A percentile compares a stretch with the other conserved stretches of the same genome.
Evolutionary conservation across 2,113 vertebrate species (phyloP).

Genomic region (Irena cyanogastra): DNA sequence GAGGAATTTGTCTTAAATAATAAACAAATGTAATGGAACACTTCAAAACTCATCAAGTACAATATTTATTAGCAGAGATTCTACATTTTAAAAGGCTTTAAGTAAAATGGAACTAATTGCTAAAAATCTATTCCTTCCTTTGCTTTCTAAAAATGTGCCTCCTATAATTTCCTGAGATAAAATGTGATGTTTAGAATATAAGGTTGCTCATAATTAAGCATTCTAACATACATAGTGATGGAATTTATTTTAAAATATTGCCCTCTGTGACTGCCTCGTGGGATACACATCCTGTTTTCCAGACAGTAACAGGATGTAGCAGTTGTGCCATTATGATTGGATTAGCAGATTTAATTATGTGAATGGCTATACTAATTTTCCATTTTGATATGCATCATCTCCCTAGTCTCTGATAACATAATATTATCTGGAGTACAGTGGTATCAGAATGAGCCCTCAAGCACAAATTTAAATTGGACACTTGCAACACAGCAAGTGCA

Average conservation of each 20-base stretch:
- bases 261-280: background rate
- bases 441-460: background rate
- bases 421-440: background rate
- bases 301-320: background rate
- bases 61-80: conserved; percentile 44
- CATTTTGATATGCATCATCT: background rate
- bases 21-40: conserved; percentile 14
- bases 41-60: conserved; percentile 21
- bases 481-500: background rate
- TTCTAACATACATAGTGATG: conserved; percentile 23
- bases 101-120: conserved; percentile 24
- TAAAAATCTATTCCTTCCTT: conserved; percentile 46
- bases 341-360: conserved; percentile 14
- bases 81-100: background rate
- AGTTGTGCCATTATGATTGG: background rate
- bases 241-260: conserved; percentile 23
- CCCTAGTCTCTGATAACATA: background rate
- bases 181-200: background rate
- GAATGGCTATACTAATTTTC: background rate
- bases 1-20: background rate
- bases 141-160: background rate
- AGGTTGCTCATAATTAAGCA: conserved; percentile 46
- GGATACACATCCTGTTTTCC: background rate
- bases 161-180: conserved; percentile 62
- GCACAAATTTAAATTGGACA: background rate